Evolutionary conservation across 2,797 vertebrate species (phyloP), one percentile per base, ranked within the genome.

Genomic region (Sus cebifrons): DNA sequence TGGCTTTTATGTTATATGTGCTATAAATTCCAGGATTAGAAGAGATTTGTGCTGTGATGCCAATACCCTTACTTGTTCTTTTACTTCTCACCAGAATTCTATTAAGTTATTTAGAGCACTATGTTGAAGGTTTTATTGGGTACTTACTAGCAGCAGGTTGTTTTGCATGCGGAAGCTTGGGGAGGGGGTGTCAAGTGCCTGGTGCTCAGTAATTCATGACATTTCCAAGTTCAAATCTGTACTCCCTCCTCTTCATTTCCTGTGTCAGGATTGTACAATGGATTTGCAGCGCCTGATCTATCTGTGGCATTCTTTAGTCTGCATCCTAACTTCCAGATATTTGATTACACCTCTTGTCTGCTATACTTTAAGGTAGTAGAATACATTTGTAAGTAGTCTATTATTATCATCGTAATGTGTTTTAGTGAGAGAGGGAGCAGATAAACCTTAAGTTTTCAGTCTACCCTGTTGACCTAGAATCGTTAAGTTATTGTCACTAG

Each of bases 21-120:
- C n/a, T 86, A 86, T 84, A 84, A 65, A 77, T 79, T 94, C 88
- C 49, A 87, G 25, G 89, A 62, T 82, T 27, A 60, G 36, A 40
- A 62, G 78, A 82, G 25, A 94, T 75, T 85, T 70, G 58, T 36
- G 10, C 3, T 74, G 32, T 49, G 13, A 3, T 56, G 60, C 60
- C 62, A 75, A 84, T 16, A 91, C 12, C 10, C n/a, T 60, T 52
- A 62, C 68, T 82, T 18, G 12, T 4, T 56, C 6, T 14, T 91
- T 88, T 44, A 71, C 68, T 94, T 89, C 88, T 93, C 71, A 78
- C 29, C 52, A 70, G 77, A 68, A n/a, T 32, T 91, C 40, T 56
- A 16, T 54, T 58, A 62, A 88, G 56, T 81, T 82, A 23, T 89
- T 95, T 40, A 74, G 62, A 78, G 81, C 78, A 64, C 14, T 36